Evolutionary conservation across 2,888 invertebrate species (phyloP).

Genomic region (Trissolcus brochymenae): DNA sequence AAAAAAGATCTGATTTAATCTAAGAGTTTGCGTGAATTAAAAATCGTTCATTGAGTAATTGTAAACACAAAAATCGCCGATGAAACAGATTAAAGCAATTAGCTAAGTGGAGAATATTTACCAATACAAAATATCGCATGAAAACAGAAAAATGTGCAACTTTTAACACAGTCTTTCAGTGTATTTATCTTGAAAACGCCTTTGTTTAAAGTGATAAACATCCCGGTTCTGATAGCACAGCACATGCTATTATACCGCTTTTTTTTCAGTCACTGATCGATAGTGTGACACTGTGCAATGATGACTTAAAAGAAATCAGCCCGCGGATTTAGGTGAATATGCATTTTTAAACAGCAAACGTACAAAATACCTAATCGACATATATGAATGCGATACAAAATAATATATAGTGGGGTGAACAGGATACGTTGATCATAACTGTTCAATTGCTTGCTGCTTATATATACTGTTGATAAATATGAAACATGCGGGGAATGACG

Average conservation of each 20-base stretch:
- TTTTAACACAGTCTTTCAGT: not conserved
- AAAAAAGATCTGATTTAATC: too few relatives aligned
- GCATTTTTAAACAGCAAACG: slow-evolving; percentile 22
- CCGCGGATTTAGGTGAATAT: slow-evolving; percentile 25
- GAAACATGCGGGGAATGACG: slow-evolving; percentile 47
- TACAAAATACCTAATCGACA: slow-evolving; percentile 15
- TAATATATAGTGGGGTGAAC: not conserved
- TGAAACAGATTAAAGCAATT: too few relatives aligned
- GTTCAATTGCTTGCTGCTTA: slow-evolving; percentile 48
- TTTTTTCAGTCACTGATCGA: slow-evolving; percentile 23
- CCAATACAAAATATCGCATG: too few relatives aligned
- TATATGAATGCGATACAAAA: not conserved
- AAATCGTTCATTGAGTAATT: too few relatives aligned
- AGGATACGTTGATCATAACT: slow-evolving; percentile 9
- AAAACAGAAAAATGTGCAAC: too few relatives aligned
- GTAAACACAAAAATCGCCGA: too few relatives aligned
- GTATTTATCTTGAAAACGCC: slow-evolving; percentile 26
- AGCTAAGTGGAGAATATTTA: too few relatives aligned
- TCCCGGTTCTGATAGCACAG: slow-evolving; percentile 12
- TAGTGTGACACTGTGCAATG: slow-evolving; percentile 26
- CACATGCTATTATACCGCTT: slow-evolving; percentile 2
- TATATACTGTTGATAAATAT: slow-evolving; percentile 51
- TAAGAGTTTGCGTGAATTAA: too few relatives aligned
- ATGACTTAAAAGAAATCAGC: slow-evolving; percentile 23
- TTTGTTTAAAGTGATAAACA: slow-evolving; percentile 33